These are phyloP conservation scores for Eulemur rubriventer DNA, from an alignment of 2,797 vertebrate genomes.

Conservation along the genomic window DNA sequence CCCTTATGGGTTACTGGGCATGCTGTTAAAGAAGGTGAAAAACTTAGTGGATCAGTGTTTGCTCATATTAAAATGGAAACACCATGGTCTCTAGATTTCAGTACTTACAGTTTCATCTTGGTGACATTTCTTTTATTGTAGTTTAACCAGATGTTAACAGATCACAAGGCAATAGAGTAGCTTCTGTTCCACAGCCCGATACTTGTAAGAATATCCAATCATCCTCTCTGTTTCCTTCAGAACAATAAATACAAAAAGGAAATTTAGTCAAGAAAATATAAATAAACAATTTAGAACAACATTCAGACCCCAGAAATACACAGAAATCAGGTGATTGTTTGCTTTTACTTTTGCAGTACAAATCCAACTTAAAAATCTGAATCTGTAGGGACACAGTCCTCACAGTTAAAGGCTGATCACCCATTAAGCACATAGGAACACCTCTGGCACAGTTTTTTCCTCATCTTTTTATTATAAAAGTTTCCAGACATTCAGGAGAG, in stretches of 20 bases:
- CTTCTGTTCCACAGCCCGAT: not conserved
- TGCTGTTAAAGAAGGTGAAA: conserved; percentile 12
- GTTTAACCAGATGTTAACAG: not conserved
- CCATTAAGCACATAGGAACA: not conserved
- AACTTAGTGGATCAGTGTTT: not conserved
- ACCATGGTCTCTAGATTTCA: not conserved
- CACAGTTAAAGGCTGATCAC: not conserved
- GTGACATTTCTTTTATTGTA: not conserved
- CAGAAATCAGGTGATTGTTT: not conserved
- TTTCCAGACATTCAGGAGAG: not conserved
- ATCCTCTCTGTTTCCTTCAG: not conserved
- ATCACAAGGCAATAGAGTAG: not conserved
- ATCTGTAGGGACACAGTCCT: rapidly evolving
- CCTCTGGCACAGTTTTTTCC: not conserved
- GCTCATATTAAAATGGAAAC: not conserved
- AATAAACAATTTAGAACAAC: not conserved
- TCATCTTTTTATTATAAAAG: not conserved
- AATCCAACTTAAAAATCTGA: not conserved
- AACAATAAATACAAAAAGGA: not conserved
- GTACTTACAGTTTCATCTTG: not conserved
- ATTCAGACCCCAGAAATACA: not conserved
- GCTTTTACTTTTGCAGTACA: not conserved
- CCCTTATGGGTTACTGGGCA: not conserved
- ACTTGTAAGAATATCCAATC: not conserved
- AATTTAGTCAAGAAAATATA: not conserved